Base-by-base conservation (phyloP, 1,140 invertebrate species). In the Hycleus cichorii region DNA sequence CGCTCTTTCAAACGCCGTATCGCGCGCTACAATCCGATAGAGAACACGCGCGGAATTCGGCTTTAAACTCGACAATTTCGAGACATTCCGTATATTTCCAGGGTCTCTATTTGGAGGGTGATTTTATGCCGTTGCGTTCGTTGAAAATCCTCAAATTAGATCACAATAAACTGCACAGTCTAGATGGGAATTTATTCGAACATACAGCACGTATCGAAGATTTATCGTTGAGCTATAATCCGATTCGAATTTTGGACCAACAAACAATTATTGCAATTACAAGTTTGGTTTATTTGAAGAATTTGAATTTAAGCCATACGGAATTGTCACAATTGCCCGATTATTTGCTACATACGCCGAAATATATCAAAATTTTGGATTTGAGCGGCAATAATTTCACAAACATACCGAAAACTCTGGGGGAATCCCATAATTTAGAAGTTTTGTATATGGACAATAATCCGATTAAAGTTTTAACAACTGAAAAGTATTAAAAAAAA, bases 111-210 rank as follows among this genome's bases (percentile, higher is more conserved):
- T 25, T 59, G 42, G 55, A 56, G 47, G 64, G 48, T 11, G 54
- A 62, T 10, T 61, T 55, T 2, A 46, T 58, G 45, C 84, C 88
- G 0, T 64, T 91, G 6, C 64, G 65, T 7, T 77, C 81, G 1
- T 70, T 92, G 64, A 78, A 71, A 12, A 72, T 75, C 0, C 73
- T 92, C 3, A 80, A 81, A 66, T 70, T 91, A 39, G 81, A 81
- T 0, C 67, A 81, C 58, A 90, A 91, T 67, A 68, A 78, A 10
- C 63, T 91, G 3, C 82, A 87, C 59, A 82, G 77, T 1, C 68
- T 91, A 1, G 66, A 89, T 67, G 75, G 77, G 44, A 84, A 89
- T 65, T 32, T 88, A 5, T 91, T 91, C 68, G 83, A 87, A 57
- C 88, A 91, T 64, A 67, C 7, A 73, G 78, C 2, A 6, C 56